These are phyloP conservation scores for Sylvia atricapilla DNA, from an alignment of 2,113 vertebrate species.

Conservation along the genomic window DNA sequence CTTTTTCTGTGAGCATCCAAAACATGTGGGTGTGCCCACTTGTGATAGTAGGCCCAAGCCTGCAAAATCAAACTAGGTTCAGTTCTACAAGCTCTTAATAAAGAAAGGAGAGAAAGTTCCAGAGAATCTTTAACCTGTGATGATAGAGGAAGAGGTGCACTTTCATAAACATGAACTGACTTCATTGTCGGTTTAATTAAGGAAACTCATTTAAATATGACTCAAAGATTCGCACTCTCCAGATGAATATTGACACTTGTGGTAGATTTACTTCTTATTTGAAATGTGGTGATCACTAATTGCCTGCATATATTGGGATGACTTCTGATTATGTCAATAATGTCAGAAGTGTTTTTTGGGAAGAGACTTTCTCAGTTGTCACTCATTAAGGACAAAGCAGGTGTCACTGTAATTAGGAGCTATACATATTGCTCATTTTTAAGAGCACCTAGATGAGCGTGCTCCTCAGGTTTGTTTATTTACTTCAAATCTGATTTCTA, in stretches of 20 bases:
- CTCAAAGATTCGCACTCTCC: neutral
- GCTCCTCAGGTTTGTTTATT: neutral
- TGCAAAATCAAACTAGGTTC: neutral
- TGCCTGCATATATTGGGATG: slow-evolving; percentile 9
- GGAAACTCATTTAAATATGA: slow-evolving; percentile 46
- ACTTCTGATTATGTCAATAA: neutral
- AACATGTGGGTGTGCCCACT: accelerated
- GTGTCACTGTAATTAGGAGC: slow-evolving; percentile 7
- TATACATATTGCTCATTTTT: neutral
- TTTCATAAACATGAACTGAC: slow-evolving; percentile 31
- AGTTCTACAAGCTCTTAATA: neutral
- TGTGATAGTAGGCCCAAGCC: neutral
- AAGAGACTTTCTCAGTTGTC: slow-evolving; percentile 11
- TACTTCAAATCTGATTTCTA: neutral
- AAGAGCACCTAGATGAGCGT: neutral
- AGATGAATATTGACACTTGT: slow-evolving; percentile 28
- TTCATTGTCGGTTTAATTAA: slow-evolving; percentile 51
- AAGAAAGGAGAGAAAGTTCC: neutral
- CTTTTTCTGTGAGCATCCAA: neutral
- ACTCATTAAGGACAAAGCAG: neutral
- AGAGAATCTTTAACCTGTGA: neutral
- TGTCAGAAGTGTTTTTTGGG: neutral
- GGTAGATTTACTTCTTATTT: neutral
- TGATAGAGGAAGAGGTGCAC: neutral
- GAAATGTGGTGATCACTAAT: slow-evolving; percentile 42